Conservation (phyloP, 2,797 vertebrate genomes). For the Sebastes nivosus region DNA sequence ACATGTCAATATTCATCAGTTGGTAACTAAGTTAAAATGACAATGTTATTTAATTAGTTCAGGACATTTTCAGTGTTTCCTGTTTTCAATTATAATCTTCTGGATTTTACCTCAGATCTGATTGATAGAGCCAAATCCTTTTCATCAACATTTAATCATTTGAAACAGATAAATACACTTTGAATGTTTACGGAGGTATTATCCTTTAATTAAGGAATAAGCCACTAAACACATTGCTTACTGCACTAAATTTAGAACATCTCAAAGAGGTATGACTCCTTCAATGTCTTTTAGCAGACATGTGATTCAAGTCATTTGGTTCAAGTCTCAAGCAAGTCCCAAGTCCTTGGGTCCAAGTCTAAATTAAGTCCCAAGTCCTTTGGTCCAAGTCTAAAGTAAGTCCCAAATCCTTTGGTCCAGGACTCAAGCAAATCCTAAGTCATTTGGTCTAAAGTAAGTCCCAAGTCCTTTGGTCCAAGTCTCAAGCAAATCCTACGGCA, state of each 20-base stretch:
- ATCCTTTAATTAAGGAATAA: neutral
- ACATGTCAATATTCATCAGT: neutral
- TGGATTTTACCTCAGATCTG: neutral
- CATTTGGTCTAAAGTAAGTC: too few species aligned
- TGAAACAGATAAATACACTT: neutral
- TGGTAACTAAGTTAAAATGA: neutral
- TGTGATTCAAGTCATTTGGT: neutral
- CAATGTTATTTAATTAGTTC: neutral
- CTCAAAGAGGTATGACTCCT: neutral
- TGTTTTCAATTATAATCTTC: neutral
- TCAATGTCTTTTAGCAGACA: neutral
- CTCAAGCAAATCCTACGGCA: too few species aligned
- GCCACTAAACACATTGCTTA: neutral
- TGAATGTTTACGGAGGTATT: neutral
- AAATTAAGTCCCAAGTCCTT: too few species aligned
- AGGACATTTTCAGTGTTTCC: neutral
- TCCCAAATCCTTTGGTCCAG: too few species aligned
- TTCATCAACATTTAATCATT: neutral
- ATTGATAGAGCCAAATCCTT: neutral
- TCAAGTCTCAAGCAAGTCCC: too few species aligned
- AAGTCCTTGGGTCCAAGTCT: too few species aligned
- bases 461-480: too few species aligned
- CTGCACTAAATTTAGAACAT: neutral
- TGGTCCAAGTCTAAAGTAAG: too few species aligned
- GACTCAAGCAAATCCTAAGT: too few species aligned